phyloP scores from a whole-genome alignment of 2,113 vertebrate species.

The Anolis sagrei region DNA sequence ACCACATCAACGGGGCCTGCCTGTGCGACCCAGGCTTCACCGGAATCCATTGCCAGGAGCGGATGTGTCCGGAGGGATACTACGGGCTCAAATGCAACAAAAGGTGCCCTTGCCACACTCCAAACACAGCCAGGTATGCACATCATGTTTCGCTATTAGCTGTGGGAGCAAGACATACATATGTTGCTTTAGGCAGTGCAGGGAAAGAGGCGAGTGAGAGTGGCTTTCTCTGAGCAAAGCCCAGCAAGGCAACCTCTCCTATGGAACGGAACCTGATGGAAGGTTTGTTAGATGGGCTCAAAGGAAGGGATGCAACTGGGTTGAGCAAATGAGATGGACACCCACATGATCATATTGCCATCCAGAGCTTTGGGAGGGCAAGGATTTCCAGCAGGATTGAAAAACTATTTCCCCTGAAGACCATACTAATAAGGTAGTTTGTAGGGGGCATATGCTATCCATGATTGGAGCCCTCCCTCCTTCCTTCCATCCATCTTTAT shows the following conservation, averaged over 20 bases:
- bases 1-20: slow-evolving; percentile 91
- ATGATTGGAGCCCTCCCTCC: background rate
- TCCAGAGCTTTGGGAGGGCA: background rate
- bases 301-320: too few species aligned
- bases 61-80: slow-evolving; percentile 90
- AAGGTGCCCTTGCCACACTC: slow-evolving; percentile 89
- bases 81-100: slow-evolving; percentile 93
- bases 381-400: background rate
- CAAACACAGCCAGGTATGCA: slow-evolving; percentile 90
- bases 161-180: background rate
- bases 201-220: background rate
- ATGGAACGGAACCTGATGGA: background rate
- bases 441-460: background rate
- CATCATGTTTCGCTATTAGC: fast-evolving
- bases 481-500: background rate
- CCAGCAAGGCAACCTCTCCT: background rate
- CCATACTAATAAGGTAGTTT: too few species aligned
- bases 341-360: background rate
- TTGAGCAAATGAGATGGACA: background rate
- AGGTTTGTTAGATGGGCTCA: background rate
- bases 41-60: slow-evolving; percentile 91
- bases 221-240: background rate
- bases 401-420: background rate
- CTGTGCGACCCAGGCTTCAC: slow-evolving; percentile 94
- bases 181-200: background rate